Evolutionary conservation across 2,888 invertebrate species (phyloP).

Genomic region (Dicycla oo): DNA sequence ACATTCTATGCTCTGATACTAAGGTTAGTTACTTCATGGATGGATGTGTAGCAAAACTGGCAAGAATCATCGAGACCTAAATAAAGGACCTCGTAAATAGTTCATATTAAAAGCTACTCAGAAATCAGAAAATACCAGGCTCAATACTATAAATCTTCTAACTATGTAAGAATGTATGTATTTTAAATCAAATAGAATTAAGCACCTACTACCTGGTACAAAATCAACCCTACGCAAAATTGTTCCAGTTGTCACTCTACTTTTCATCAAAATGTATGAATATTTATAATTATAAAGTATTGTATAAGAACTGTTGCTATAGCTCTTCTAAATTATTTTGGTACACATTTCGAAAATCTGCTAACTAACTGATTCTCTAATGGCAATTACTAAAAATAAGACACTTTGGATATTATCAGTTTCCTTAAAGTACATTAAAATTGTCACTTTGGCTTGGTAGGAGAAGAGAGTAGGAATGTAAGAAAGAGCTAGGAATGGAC

Average conservation of each 20-base stretch:
- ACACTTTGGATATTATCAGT: constrained; percentile 88
- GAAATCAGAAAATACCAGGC: constrained; percentile 85
- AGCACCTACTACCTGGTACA: constrained; percentile 87
- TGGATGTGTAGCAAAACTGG: constrained; percentile 87
- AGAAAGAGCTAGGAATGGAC: constrained; percentile 81
- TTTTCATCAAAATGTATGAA: constrained; percentile 74
- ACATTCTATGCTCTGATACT: constrained; percentile 81
- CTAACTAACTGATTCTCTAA: constrained; percentile 88
- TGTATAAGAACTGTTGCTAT: constrained; percentile 81
- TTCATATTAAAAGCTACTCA: constrained; percentile 81
- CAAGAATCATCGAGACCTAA: constrained; percentile 83
- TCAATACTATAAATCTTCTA: constrained; percentile 80
- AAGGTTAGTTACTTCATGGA: constrained; percentile 85
- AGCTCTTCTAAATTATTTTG: constrained; percentile 82
- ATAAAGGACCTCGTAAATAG: constrained; percentile 72
- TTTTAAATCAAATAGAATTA: constrained; percentile 82
- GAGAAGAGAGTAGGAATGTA: constrained; percentile 83
- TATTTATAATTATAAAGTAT: constrained; percentile 76
- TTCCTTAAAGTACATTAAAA: constrained; percentile 80
- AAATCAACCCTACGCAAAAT: constrained; percentile 87
- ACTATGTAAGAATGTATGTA: constrained; percentile 74
- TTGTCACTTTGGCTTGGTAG: constrained; percentile 75
- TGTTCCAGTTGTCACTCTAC: constrained; percentile 82
- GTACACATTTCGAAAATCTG: constrained; percentile 87
- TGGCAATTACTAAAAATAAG: constrained; percentile 89